Conservation (phyloP, 2,888 invertebrate species). For the Autographa pulchrina region DNA sequence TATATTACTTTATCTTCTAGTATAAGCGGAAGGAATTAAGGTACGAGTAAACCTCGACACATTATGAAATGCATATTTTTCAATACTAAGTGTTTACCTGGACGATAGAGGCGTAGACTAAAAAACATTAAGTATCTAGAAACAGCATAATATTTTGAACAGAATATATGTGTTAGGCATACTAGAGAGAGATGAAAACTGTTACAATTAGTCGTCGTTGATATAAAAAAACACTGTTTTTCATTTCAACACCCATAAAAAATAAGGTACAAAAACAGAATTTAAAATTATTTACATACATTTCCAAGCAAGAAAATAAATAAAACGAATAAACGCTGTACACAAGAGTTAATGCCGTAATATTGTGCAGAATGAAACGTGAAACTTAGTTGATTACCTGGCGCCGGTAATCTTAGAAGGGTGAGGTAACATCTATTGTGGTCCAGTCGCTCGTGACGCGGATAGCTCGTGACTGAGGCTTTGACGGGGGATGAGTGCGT, state of each 20-base stretch:
- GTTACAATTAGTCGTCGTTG: no score
- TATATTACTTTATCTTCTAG: slow-evolving; percentile 40
- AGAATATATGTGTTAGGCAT: no score
- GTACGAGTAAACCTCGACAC: slow-evolving; percentile 20
- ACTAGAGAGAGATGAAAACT: no score
- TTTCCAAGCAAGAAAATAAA: background rate
- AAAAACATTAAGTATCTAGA: background rate
- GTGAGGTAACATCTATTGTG: slow-evolving; percentile 14
- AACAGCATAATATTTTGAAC: no score
- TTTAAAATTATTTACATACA: no score
- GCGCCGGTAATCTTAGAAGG: slow-evolving; percentile 6
- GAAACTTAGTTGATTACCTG: background rate
- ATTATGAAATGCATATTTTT: background rate
- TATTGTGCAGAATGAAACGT: slow-evolving; percentile 16
- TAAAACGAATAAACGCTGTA: background rate
- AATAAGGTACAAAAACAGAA: no score
- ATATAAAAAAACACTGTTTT: no score
- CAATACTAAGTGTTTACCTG: background rate
- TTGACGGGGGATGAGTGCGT: background rate
- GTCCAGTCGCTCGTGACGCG: background rate
- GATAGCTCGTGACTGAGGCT: background rate
- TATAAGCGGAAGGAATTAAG: slow-evolving; percentile 48
- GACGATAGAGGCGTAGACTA: background rate
- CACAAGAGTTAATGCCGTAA: background rate
- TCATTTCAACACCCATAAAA: no score